phyloP scores from a whole-genome alignment of 2,888 invertebrate species.

The Caradrina clavipalpis region DNA sequence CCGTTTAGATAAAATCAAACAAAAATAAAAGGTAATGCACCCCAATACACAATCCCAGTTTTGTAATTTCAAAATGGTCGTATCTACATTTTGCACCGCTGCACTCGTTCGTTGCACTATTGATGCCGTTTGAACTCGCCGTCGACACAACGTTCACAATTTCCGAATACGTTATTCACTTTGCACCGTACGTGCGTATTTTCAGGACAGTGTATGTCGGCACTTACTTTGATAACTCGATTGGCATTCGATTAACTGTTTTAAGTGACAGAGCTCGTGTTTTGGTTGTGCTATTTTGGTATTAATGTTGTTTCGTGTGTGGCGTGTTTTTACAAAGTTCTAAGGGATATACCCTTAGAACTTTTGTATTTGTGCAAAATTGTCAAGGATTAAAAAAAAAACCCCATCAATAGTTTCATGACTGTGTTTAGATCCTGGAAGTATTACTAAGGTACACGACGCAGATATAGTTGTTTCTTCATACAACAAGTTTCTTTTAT shows the following conservation, averaged over 20 bases:
- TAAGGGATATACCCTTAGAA: too few species aligned
- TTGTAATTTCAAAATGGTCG: slow-evolving; percentile 38
- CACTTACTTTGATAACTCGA: slow-evolving; percentile 62
- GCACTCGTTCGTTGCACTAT: slow-evolving; percentile 62
- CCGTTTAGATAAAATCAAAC: slow-evolving; percentile 4
- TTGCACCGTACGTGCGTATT: slow-evolving; percentile 61
- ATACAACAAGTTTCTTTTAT: slow-evolving; percentile 15
- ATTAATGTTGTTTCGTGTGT: slow-evolving; percentile 3
- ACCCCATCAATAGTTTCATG: slow-evolving; percentile 1
- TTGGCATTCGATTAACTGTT: slow-evolving; percentile 49
- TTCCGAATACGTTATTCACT: slow-evolving; percentile 66
- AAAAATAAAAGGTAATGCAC: slow-evolving; percentile 26
- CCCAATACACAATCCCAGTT: slow-evolving; percentile 31
- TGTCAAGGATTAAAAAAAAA: not conserved
- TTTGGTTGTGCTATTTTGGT: slow-evolving; percentile 29
- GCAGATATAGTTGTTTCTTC: slow-evolving; percentile 6
- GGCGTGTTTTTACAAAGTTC: not conserved
- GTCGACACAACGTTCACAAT: slow-evolving; percentile 62
- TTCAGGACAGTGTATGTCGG: slow-evolving; percentile 43
- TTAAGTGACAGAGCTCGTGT: slow-evolving; percentile 28
- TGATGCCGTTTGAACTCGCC: slow-evolving; percentile 59
- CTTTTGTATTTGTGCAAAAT: too few species aligned
- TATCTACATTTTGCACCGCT: slow-evolving; percentile 57
- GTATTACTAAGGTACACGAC: not conserved
- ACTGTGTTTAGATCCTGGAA: slow-evolving; percentile 6